Percentiles rank a stretch among this genome's conserved stretches.
Conservation (phyloP, 2,113 vertebrate genomes). For the Deroptyus accipitrinus region DNA sequence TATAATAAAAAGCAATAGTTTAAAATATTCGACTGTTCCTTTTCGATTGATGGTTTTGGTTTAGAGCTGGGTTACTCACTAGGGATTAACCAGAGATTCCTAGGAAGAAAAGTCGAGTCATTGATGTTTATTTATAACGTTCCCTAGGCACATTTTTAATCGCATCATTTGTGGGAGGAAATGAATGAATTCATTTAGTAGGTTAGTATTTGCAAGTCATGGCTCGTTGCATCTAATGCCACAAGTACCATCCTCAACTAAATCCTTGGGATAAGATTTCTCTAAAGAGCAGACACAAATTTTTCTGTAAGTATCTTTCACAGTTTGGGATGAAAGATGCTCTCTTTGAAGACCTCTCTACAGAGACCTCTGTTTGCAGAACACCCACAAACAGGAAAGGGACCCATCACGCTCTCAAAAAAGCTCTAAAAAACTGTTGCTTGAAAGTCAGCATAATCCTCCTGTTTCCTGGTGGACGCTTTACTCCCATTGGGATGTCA, state of each 20-base stretch:
- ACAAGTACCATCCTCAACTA: not conserved
- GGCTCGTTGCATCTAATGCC: not conserved
- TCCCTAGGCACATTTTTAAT: not conserved
- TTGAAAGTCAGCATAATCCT: not conserved
- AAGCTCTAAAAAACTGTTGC: not conserved
- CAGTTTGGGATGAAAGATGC: not conserved
- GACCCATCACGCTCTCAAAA: not conserved
- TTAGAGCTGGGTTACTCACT: not conserved
- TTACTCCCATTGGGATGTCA: not conserved
- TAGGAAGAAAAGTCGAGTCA: conserved; percentile 9
- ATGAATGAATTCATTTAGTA: not conserved
- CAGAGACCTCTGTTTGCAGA: not conserved
- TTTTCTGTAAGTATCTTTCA: not conserved
- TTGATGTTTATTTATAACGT: not conserved
- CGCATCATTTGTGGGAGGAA: not conserved
- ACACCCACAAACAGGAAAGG: not conserved
- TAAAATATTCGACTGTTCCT: conserved; percentile 71
- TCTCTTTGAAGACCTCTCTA: not conserved
- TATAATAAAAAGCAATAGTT: conserved; percentile 88
- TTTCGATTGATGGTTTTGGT: not conserved
- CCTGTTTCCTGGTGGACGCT: not conserved
- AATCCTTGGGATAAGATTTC: not conserved
- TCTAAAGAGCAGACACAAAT: not conserved
- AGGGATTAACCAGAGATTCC: not conserved
- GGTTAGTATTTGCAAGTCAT: conserved; percentile 18